phyloP scores from a whole-genome alignment of 2,113 vertebrate genomes.

The Clupea harengus region DNA sequence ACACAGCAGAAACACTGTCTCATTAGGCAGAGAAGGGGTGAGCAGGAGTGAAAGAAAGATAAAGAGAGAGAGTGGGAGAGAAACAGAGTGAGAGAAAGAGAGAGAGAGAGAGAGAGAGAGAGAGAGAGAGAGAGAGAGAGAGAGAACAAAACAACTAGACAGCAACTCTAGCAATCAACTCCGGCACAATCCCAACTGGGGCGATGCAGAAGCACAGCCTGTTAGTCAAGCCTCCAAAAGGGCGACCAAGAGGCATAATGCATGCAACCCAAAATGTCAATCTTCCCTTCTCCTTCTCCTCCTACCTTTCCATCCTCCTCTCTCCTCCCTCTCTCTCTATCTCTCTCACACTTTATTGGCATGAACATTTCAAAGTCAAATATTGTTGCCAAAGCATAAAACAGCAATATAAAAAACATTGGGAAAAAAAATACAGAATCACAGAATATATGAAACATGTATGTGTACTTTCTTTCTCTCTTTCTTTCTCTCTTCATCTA shows the following conservation, averaged over 20 bases:
- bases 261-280: background rate
- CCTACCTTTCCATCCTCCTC: background rate
- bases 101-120: background rate
- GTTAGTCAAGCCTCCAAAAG: background rate
- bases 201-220: background rate
- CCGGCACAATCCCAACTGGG: background rate
- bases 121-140: background rate
- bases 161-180: background rate
- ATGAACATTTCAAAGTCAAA: background rate
- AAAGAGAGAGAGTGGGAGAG: background rate
- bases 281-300: background rate
- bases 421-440: background rate
- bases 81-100: conserved; percentile 4
- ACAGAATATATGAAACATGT: background rate
- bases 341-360: background rate
- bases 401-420: background rate
- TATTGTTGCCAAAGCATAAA: background rate
- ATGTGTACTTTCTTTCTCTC: background rate
- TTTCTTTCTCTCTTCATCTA: background rate
- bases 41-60: background rate
- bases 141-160: background rate
- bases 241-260: background rate
- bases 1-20: background rate
- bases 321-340: background rate
- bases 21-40: conserved; percentile 31